Evolutionary conservation across 2,888 invertebrate species (phyloP).

Genomic region (Mayetiola destructor): DNA sequence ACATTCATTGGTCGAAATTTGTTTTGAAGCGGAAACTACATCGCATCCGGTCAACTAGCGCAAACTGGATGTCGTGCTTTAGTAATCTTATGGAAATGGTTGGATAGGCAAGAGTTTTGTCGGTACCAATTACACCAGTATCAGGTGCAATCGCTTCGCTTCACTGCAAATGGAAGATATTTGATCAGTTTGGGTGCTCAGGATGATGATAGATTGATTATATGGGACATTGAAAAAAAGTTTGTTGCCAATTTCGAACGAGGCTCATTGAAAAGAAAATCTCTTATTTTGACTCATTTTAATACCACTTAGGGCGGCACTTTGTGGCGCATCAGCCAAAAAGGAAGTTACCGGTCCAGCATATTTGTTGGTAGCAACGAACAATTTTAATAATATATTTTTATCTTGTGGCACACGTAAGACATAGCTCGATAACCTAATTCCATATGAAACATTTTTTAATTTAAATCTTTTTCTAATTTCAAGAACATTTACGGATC

Average conservation of each 20-base stretch:
- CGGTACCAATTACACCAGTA: conserved; percentile 69
- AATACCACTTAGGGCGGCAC: conserved; percentile 36
- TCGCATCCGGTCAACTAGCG: conserved; percentile 83
- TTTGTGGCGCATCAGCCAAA: conserved; percentile 45
- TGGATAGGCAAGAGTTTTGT: conserved; percentile 43
- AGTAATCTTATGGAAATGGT: conserved; percentile 78
- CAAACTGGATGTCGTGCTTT: conserved; percentile 81
- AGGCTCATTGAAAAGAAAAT: background rate
- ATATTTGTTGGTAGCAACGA: conserved; percentile 40
- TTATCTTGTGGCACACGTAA: conserved; percentile 57
- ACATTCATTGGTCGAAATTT: background rate
- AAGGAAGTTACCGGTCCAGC: conserved; percentile 61
- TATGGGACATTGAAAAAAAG: conserved; percentile 58
- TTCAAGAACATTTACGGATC: conserved; percentile 49
- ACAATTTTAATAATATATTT: conserved; percentile 48
- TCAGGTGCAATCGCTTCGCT: conserved; percentile 69
- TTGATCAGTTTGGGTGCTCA: conserved; percentile 76
- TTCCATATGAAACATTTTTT: background rate
- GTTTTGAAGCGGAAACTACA: conserved; percentile 46
- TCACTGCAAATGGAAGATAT: conserved; percentile 66
- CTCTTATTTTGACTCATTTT: background rate
- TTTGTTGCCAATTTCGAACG: conserved; percentile 20
- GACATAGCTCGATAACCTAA: conserved; percentile 21
- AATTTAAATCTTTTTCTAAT: background rate
- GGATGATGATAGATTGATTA: conserved; percentile 76